phyloP scores from a whole-genome alignment of 2,888 invertebrate species.

The Drosophila neonasuta region DNA sequence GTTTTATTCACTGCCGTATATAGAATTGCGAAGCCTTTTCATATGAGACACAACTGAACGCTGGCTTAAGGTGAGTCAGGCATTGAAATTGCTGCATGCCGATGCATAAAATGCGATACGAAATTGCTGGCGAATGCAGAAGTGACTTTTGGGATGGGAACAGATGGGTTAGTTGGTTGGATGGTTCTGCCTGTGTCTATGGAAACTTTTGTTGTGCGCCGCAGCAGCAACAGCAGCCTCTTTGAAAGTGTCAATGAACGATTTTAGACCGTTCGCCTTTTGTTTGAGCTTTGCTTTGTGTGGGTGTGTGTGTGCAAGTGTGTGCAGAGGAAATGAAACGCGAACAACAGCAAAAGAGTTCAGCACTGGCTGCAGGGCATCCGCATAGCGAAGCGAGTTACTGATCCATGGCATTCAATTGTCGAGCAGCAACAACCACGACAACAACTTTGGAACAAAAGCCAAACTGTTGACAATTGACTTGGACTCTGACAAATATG shows the following conservation, averaged over 20 bases:
- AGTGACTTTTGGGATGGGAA: conserved; percentile 35
- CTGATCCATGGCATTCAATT: conserved; percentile 77
- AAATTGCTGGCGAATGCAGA: conserved; percentile 51
- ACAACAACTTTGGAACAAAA: conserved; percentile 53
- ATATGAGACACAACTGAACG: conserved; percentile 10
- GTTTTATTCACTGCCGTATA: neutral
- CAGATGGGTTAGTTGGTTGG: conserved; percentile 13
- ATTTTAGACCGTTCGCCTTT: conserved; percentile 60
- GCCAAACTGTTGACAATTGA: conserved; percentile 59
- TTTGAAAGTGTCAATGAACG: conserved; percentile 77
- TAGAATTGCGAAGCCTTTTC: neutral
- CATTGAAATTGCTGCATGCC: conserved; percentile 30
- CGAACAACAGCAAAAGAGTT: conserved; percentile 47
- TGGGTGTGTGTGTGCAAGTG: conserved; percentile 24
- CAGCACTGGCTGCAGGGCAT: conserved; percentile 43
- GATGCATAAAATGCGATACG: conserved; percentile 62
- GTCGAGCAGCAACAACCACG: conserved; percentile 44
- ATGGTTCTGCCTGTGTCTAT: conserved; percentile 21
- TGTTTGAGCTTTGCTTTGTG: conserved; percentile 40
- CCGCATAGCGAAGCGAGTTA: conserved; percentile 63
- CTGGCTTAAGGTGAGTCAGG: conserved; percentile 13
- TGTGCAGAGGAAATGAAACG: conserved; percentile 32
- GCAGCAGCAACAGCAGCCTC: conserved; percentile 28
- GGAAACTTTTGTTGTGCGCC: conserved; percentile 29
- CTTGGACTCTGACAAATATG: conserved; percentile 48